Conservation (phyloP, 2,113 vertebrate genomes). For the Leucoraja erinaceus region DNA sequence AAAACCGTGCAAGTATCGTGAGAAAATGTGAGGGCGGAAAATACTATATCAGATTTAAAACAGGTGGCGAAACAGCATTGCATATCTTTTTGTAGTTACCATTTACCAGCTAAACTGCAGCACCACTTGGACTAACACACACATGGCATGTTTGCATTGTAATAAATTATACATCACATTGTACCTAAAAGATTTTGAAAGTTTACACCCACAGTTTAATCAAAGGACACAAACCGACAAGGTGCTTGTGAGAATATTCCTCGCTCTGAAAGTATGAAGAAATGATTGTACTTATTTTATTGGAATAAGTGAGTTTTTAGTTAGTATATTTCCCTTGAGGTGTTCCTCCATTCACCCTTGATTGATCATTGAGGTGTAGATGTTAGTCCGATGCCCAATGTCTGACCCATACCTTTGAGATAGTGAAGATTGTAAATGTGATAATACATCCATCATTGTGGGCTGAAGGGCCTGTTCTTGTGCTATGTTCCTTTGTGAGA, state of each 20-base stretch:
- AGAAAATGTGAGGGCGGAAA: constrained; percentile 10
- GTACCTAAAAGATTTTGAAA: not conserved
- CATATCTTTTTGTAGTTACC: not conserved
- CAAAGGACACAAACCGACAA: not conserved
- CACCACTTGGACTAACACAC: not conserved
- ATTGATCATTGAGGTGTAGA: not conserved
- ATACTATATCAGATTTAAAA: constrained; percentile 15
- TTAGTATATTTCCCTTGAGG: no score
- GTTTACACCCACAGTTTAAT: not conserved
- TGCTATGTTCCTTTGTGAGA: no score
- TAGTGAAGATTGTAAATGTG: not conserved
- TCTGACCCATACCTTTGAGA: no score
- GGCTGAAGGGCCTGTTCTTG: no score
- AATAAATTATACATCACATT: constrained; percentile 9
- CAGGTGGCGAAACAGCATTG: constrained; percentile 5
- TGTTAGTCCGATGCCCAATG: no score
- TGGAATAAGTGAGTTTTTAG: not conserved
- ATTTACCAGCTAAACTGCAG: not conserved
- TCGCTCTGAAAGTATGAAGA: not conserved
- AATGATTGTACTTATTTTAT: not conserved
- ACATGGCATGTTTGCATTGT: not conserved
- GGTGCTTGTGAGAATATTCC: not conserved
- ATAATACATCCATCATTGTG: not conserved
- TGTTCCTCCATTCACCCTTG: not conserved
- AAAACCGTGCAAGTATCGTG: not conserved